Conservation (phyloP, 2,888 invertebrate genomes). For the Phymatocera aterrima region DNA sequence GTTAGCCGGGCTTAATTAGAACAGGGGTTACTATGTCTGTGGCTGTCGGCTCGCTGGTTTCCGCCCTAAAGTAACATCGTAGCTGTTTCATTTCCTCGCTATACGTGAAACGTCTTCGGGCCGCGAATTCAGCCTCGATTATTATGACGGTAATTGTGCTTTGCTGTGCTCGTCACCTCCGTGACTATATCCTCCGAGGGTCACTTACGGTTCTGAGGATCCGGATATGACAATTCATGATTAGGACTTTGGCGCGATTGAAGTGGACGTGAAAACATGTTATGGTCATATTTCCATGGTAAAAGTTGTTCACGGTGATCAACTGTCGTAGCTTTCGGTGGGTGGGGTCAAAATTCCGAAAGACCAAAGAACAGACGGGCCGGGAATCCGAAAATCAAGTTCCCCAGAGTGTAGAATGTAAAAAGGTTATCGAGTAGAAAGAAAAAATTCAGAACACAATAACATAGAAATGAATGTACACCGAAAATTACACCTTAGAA, state of each 20-base stretch:
- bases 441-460: too few relatives aligned
- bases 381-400: too few relatives aligned
- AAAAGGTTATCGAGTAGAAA: not conserved
- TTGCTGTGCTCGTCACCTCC: not conserved
- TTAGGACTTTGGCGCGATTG: too few relatives aligned
- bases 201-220: not conserved
- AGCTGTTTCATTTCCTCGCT: slow-evolving; percentile 59
- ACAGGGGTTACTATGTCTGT: slow-evolving; percentile 61
- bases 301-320: too few relatives aligned
- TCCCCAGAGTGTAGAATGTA: too few relatives aligned
- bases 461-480: too few relatives aligned
- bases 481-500: too few relatives aligned
- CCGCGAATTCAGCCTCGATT: slow-evolving; percentile 43
- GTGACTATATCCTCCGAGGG: not conserved
- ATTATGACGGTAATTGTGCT: slow-evolving; percentile 25
- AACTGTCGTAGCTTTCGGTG: too few relatives aligned
- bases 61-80: slow-evolving; percentile 58
- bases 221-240: not conserved
- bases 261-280: too few relatives aligned
- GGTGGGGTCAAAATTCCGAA: too few relatives aligned
- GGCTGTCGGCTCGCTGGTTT: slow-evolving; percentile 58
- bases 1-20: slow-evolving; percentile 72
- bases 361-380: too few relatives aligned
- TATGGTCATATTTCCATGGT: too few relatives aligned
- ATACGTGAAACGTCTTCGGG: slow-evolving; percentile 43